Conservation (phyloP, 2,797 vertebrate species). For the Hapalemur alaotrensis region DNA sequence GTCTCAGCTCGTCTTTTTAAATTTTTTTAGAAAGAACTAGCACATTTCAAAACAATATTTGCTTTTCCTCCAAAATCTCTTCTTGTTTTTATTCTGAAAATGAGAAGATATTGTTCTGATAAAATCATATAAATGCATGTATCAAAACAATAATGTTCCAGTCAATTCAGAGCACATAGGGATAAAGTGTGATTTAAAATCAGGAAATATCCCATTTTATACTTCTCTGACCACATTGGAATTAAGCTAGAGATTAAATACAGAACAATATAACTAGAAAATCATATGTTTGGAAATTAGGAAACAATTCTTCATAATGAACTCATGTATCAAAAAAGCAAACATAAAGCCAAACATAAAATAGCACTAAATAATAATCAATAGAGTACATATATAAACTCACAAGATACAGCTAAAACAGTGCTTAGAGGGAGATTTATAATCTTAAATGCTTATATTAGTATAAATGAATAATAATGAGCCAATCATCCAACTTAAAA, state of each 20-base stretch:
- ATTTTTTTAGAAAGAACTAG: neutral
- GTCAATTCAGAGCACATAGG: neutral
- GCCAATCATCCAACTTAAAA: neutral
- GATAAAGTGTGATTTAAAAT: neutral
- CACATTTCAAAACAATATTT: neutral
- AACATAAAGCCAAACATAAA: neutral
- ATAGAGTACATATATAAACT: neutral
- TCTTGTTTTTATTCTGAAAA: neutral
- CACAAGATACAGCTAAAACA: neutral
- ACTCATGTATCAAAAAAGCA: neutral
- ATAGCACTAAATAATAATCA: neutral
- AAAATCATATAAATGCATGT: neutral
- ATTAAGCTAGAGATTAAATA: neutral
- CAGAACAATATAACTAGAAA: neutral
- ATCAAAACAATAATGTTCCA: neutral
- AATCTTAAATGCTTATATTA: neutral
- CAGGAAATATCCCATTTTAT: neutral
- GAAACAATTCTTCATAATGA: neutral
- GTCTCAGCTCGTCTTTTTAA: neutral
- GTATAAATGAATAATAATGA: neutral
- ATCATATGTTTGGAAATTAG: neutral
- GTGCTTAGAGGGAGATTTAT: neutral
- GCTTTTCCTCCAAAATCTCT: neutral
- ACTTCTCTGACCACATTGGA: neutral
- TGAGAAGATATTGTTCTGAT: neutral